A percentile compares a stretch with the other conserved stretches of the same genome.
phyloP scores from a whole-genome alignment of 2,113 vertebrate genomes.

The Urocitellus parryii region DNA sequence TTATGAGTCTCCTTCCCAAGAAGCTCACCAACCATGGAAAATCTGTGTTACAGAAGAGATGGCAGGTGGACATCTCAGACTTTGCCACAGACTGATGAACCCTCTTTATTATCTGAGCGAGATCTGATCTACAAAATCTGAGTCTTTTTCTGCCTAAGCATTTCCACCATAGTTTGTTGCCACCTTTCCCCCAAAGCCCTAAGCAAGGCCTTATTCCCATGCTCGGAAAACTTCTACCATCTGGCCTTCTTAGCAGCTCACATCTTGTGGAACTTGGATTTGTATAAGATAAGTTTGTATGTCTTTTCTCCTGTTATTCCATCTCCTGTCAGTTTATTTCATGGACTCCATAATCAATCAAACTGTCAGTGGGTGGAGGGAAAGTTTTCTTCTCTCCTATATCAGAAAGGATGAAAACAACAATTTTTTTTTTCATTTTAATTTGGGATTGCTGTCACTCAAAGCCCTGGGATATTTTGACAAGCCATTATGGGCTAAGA shows the following conservation, averaged over 20 bases:
- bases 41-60: background rate
- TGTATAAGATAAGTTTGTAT: background rate
- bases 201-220: background rate
- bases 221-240: background rate
- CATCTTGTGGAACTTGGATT: background rate
- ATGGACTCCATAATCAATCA: background rate
- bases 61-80: background rate
- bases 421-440: background rate
- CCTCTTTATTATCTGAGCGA: background rate
- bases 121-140: background rate
- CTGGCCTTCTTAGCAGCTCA: background rate
- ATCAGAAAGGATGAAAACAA: background rate
- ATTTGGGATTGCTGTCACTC: background rate
- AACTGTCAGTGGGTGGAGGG: background rate
- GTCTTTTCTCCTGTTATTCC: background rate
- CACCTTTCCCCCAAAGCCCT: background rate
- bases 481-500: background rate
- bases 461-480: background rate
- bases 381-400: background rate
- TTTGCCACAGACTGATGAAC: background rate
- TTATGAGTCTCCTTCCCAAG: background rate
- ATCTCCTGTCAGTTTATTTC: background rate
- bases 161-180: background rate
- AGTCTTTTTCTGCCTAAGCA: fast-evolving
- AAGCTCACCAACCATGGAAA: background rate